Evolutionary conservation across 2,113 vertebrate species (phyloP).

Genomic region (Elanus axillaris): DNA sequence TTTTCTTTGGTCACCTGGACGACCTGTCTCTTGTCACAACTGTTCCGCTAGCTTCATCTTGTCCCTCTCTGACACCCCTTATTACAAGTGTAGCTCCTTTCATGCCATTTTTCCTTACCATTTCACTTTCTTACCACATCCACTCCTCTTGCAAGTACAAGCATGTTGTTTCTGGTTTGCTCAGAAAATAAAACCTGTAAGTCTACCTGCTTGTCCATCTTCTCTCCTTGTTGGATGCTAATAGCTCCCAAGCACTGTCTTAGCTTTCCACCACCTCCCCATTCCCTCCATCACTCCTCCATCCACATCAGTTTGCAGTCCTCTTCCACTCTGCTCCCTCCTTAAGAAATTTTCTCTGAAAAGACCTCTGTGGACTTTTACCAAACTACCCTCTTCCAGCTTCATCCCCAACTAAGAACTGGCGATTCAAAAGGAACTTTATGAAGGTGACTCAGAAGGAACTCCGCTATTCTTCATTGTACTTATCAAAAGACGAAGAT

Average conservation of each 20-base stretch:
- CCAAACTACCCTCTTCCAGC: not conserved
- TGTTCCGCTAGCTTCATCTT: not conserved
- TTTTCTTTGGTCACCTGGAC: fast-evolving
- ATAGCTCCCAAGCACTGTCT: not conserved
- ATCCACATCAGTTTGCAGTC: not conserved
- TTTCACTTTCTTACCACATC: not conserved
- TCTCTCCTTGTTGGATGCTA: not conserved
- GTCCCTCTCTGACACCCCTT: not conserved
- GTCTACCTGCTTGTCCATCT: not conserved
- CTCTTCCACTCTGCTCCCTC: not conserved
- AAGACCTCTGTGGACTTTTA: not conserved
- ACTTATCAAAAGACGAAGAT: not conserved
- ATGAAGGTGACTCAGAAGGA: not conserved
- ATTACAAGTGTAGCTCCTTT: not conserved
- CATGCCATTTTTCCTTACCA: not conserved
- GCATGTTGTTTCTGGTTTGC: not conserved
- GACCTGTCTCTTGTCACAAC: not conserved
- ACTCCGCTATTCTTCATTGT: not conserved
- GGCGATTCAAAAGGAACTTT: not conserved
- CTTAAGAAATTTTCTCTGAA: not conserved
- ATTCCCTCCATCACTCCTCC: not conserved
- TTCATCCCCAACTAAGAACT: not conserved
- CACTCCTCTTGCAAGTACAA: fast-evolving
- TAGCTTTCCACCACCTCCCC: not conserved
- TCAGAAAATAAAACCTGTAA: not conserved